Base-by-base conservation (phyloP, 92 coral and sea anemone species). In the Porites divaricata region DNA sequence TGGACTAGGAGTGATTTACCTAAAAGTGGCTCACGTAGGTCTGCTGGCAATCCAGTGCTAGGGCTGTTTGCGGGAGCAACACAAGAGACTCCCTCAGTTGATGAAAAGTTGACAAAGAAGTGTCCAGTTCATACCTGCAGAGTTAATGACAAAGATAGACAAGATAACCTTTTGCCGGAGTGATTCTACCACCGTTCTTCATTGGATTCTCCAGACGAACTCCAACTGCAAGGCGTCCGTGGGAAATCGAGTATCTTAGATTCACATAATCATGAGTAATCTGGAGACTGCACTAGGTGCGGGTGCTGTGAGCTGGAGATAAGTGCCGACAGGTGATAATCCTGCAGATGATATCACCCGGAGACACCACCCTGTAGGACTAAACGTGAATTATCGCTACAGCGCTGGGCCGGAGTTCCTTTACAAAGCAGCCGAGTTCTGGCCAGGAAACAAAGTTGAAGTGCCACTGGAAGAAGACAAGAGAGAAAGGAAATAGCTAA, bases 171-270 rank as follows among this genome's bases (percentile, higher is more conserved):
- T 56, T 66, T 84, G n/a, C n/a, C n/a, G 88, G 88, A 41, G 66
- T 63, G 82, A 74, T 51, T 83, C 87, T 7, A 83, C 74, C 20
- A 73, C 81, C 16, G 87, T 74, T 17, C 74, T 73, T 7, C 87
- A 83, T 51, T 83, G 81, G 87, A 74, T 83, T 10, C 65, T 61
- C 57, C 57, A 52, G 14, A 52, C 14, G 14, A 52, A 9, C 14
- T 52, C 57, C 14, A 52, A 52, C 11, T 52, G 6, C 69, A 21
- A 65, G 74, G 80, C 78, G 8, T 85, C 77, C 48, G 76, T 85
- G 10, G 77, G 85, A 17, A 85, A 85, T 70, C 85, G 77, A 21
- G 70, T 76, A 16, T 85, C 85, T 48, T 71, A 85, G 84, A 85
- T 78, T 71, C 89, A 67, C 57, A 63, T 70, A 22, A 35, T 84